Evolutionary conservation across 2,113 vertebrate genomes (phyloP).

Genomic region (Nettapus auritus): DNA sequence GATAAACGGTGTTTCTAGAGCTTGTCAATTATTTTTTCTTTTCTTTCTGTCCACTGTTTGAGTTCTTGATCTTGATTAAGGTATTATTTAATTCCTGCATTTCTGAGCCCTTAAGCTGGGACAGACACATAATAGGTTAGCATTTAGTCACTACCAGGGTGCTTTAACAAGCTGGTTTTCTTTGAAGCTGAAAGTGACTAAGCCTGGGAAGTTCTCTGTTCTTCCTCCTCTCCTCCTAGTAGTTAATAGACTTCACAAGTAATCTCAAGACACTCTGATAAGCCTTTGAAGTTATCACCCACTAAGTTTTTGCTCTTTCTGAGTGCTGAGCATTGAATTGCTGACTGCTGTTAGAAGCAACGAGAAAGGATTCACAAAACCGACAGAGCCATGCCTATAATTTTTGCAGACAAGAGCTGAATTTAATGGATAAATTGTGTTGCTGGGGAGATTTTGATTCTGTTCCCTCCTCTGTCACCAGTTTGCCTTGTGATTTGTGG

Average conservation of each 20-base stretch:
- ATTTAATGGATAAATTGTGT: constrained; percentile 44
- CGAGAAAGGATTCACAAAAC: constrained; percentile 1
- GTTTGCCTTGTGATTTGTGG: constrained; percentile 63
- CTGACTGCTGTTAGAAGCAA: constrained; percentile 1
- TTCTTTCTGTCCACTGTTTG: constrained; percentile 19
- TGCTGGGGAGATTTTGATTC: constrained; percentile 45
- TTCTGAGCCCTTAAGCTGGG: background rate
- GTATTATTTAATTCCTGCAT: constrained; percentile 6
- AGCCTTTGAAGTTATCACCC: constrained; percentile 28
- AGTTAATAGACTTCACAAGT: constrained; percentile 27
- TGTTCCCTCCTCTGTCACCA: constrained; percentile 45
- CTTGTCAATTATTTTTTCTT: constrained; percentile 4
- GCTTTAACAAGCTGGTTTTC: constrained; percentile 23
- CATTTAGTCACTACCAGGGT: background rate
- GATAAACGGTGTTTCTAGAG: background rate
- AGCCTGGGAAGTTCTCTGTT: background rate
- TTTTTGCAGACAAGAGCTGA: constrained; percentile 15
- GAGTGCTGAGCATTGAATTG: background rate
- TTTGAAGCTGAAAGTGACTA: constrained; percentile 18
- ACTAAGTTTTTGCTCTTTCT: background rate
- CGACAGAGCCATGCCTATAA: background rate
- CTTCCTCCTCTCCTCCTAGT: constrained; percentile 4
- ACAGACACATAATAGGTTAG: background rate
- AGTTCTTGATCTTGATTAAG: constrained; percentile 12
- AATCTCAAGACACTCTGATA: background rate